These are phyloP conservation scores for Melierax canorus DNA, from an alignment of 2,113 vertebrate genomes.

Conservation along the genomic window DNA sequence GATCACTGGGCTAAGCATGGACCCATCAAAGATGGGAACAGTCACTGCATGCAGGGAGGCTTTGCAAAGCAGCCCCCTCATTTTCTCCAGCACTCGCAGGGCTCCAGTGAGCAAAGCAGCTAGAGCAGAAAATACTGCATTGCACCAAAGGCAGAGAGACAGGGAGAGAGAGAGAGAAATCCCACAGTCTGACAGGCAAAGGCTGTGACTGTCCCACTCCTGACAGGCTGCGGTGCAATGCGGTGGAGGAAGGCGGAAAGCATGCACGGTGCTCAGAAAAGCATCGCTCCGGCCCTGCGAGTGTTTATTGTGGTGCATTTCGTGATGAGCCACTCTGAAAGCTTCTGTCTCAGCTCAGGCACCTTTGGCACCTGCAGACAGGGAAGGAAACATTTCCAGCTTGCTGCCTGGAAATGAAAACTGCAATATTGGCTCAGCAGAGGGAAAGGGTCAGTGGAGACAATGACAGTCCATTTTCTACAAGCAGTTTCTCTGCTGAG, in stretches of 20 bases:
- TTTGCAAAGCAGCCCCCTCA: neutral
- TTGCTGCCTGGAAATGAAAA: constrained; percentile 13
- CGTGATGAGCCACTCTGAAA: neutral
- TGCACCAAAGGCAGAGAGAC: constrained; percentile 61
- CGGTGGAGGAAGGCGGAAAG: neutral
- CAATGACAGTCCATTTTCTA: neutral
- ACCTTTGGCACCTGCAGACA: neutral
- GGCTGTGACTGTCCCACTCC: neutral
- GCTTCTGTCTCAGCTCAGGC: neutral
- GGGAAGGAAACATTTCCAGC: neutral
- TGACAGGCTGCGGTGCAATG: neutral
- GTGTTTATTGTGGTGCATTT: neutral
- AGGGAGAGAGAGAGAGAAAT: neutral
- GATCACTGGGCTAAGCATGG: neutral
- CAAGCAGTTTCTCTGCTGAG: neutral
- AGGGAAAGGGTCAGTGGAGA: neutral
- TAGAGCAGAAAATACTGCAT: constrained; percentile 63
- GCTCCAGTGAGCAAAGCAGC: constrained; percentile 23
- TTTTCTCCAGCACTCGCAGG: constrained; percentile 5
- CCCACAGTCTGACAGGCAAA: neutral
- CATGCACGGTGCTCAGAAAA: neutral
- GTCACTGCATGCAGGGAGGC: neutral
- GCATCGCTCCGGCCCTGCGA: neutral
- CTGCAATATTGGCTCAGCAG: neutral
- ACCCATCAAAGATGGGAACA: neutral